Base-by-base conservation (phyloP, 2,113 vertebrate species). In the Lophochroa leadbeateri region DNA sequence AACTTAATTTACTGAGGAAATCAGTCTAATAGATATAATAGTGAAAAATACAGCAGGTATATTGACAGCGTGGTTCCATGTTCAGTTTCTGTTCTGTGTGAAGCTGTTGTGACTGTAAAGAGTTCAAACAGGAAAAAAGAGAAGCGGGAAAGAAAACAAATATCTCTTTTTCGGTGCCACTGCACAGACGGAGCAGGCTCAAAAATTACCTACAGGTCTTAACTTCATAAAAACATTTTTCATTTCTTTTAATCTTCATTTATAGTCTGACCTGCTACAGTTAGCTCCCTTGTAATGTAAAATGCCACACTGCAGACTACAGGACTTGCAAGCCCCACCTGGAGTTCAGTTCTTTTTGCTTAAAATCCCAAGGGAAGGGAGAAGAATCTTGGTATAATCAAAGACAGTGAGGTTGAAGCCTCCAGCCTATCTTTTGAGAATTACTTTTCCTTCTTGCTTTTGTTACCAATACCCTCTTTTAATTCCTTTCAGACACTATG, bases 401-500 rank as follows among this genome's bases (percentile, higher is more conserved):
- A 92, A 96, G 49, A 69, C 35, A 44, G 29, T 28, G 53, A 64
- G 33, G 72, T 35, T 88, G 50, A 60, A 67, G 77, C 80, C 64
- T 91, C 68, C 50, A 94, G 61, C 43, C 55, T 91, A 3, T 39
- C 60, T 88, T 85, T 88, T 85, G 23, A 86, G 23, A 91, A 11
- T 17, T 18, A 31, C 44, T 92, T 91, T 69, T 80, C 49, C 92
- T 86, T 53, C 68, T 70, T 67, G 58, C 33, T 71, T 12, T 35
- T 81, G 7, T 88, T 88, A 64, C 16, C 24, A 78, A 55, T 28
- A 71, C 11, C 31, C 0, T 82, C 68, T 88, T 94, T 71, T 28
- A 93, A 92, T 90, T 86, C 43, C 44, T 71, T 81, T 78, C 44
- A n/a, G n/a, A n/a, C n/a, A n/a, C n/a, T n/a, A n/a, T n/a, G n/a